Base-by-base conservation (phyloP, 2,797 vertebrate genomes). In the Hirundo rustica region DNA sequence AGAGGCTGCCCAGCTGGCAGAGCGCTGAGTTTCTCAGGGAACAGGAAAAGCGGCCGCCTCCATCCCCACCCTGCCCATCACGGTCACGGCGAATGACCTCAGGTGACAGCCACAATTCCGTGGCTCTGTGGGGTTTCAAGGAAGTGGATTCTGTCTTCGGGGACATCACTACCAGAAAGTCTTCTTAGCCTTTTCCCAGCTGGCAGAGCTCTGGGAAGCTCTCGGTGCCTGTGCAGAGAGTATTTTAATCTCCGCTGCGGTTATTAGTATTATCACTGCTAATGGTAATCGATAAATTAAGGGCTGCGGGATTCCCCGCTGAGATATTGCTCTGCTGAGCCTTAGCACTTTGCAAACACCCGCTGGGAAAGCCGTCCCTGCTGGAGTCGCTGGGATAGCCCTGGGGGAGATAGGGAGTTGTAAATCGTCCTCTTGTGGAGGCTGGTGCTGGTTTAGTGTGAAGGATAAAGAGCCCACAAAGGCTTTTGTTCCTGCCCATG, bases 281-380 rank as follows among this genome's bases (percentile, higher is more conserved):
- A 36, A 51, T 32, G 57, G 60, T 48, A 40, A 96, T 72, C 77
- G 19, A 92, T 93, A 86, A 93, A 89, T 91, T 30, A 88, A 80
- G 44, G 17, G 26, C 57, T 47, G 4, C 38, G 66, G 62, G 85
- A 38, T 86, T 87, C 38, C 88, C 62, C 17, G 5, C 66, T 17
- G 79, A 27, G 65, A 48, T 25, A 19, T 1, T 0, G 2, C 72
- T 64, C 60, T 0, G 1, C 26, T 25, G 86, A 1, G 0, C 3
- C 17, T 20, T 5, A 20, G 30, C 17, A 0, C 82, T 76, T 51
- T 7, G 19, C 54, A 38, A 44, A 48, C 45, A 38, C 50, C 71
- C 2, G 3, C 85, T 92, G 89, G 75, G 92, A 73, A 78, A 89
- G 27, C 48, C 6, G 10, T 54, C 92, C 47, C 58, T 48, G 66